Percentiles rank a stretch among this genome's conserved stretches.
These are phyloP conservation scores for Eueremaeus valkanovi DNA, from an alignment of 2,888 invertebrate genomes.

Conservation along the genomic window DNA sequence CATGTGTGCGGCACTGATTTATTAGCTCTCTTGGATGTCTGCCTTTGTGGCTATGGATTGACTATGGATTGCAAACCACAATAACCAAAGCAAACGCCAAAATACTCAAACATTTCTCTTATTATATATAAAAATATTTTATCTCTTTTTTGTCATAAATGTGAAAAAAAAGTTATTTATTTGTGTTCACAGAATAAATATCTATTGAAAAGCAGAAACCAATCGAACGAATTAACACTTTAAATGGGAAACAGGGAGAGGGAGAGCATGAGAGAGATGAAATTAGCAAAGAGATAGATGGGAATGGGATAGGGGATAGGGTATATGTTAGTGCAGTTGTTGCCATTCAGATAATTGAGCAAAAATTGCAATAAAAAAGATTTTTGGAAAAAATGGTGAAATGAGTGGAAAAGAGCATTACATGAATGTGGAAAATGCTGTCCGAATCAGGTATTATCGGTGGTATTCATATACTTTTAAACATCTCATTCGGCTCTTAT, in stretches of 20 bases:
- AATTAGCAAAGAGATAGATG: no score
- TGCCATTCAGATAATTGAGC: not conserved
- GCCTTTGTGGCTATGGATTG: conserved; percentile 13
- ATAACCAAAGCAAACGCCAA: not conserved
- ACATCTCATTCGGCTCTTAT: not conserved
- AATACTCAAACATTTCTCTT: not conserved
- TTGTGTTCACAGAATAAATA: not conserved
- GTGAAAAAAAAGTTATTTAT: not conserved
- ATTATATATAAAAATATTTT: not conserved
- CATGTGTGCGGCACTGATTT: conserved; percentile 22
- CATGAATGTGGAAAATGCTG: not conserved
- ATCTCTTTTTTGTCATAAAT: not conserved
- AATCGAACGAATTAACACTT: conserved; percentile 16
- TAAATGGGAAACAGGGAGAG: not conserved
- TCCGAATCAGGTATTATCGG: not conserved
- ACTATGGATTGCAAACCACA: conserved; percentile 1
- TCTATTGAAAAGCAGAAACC: not conserved
- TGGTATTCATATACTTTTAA: not conserved
- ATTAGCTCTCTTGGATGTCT: conserved; percentile 31
- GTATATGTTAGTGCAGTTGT: not conserved
- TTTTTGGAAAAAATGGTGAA: not conserved
- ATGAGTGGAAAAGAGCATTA: not conserved
- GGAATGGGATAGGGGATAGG: no score
- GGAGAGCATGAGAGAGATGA: not conserved
- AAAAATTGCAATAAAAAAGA: not conserved